Conservation (phyloP, 1,140 invertebrate genomes). For the Saccostrea cuccullata region DNA sequence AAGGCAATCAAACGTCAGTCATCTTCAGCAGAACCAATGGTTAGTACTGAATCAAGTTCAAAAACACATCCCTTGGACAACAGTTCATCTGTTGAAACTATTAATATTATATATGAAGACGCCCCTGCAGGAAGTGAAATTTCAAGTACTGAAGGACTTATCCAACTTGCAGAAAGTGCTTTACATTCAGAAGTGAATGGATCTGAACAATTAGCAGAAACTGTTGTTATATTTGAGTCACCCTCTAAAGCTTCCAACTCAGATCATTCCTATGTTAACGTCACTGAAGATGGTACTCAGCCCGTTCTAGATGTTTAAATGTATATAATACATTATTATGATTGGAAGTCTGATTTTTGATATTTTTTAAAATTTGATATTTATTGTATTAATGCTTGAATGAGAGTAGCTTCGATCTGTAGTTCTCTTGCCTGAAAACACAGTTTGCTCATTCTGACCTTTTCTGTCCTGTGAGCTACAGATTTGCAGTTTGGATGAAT, state of each 20-base stretch:
- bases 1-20: neutral
- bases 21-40: neutral
- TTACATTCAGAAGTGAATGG: neutral
- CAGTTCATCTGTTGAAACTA: neutral
- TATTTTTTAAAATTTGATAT: too few relatives aligned
- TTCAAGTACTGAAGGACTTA: neutral
- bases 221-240: neutral
- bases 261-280: slow-evolving; percentile 22
- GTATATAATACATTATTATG: too few relatives aligned
- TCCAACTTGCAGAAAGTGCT: neutral
- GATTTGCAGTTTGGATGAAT: too few relatives aligned
- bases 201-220: neutral
- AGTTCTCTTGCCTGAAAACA: too few relatives aligned
- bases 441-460: too few relatives aligned
- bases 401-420: too few relatives aligned
- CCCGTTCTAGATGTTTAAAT: neutral
- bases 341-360: too few relatives aligned
- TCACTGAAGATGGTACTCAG: neutral
- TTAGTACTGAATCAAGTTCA: slow-evolving; percentile 1
- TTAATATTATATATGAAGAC: neutral
- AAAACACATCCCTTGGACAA: neutral
- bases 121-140: neutral
- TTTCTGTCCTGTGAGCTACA: too few relatives aligned
- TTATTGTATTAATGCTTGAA: too few relatives aligned
- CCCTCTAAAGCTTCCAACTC: neutral